Evolutionary conservation across 2,113 vertebrate species (phyloP).

Genomic region (Pelobates fuscus): DNA sequence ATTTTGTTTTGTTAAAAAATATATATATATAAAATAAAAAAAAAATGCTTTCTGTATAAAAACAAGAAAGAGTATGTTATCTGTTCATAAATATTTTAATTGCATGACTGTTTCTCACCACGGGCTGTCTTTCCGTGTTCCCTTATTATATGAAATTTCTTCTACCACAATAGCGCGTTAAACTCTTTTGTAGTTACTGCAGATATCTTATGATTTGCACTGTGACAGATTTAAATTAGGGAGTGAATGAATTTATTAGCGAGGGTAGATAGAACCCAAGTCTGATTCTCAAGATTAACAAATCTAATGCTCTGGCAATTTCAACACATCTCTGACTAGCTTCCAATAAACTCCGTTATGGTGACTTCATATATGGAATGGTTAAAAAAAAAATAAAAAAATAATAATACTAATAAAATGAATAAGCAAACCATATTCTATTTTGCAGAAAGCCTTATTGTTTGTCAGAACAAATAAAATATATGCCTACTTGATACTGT

Average conservation of each 20-base stretch:
- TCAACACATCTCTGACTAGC: slow-evolving; percentile 14
- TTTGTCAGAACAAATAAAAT: slow-evolving; percentile 60
- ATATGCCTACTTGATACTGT: slow-evolving; percentile 41
- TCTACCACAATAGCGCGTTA: neutral
- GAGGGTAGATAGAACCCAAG: neutral
- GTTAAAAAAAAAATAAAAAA: slow-evolving; percentile 57
- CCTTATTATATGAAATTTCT: slow-evolving; percentile 15
- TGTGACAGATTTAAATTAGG: slow-evolving; percentile 15
- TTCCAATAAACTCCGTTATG: slow-evolving; percentile 64
- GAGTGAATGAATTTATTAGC: slow-evolving; percentile 12
- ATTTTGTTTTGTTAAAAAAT: slow-evolving; percentile 3
- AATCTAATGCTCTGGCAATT: neutral
- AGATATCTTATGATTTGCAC: slow-evolving; percentile 8
- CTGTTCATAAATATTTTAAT: slow-evolving; percentile 48
- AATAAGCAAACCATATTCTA: slow-evolving; percentile 56
- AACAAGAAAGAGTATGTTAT: slow-evolving; percentile 19
- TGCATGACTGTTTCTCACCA: slow-evolving; percentile 16
- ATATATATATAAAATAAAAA: too few species aligned
- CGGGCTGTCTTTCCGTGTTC: slow-evolving; percentile 18
- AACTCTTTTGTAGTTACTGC: slow-evolving; percentile 4
- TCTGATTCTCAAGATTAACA: slow-evolving; percentile 1
- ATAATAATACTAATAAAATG: slow-evolving; percentile 9
- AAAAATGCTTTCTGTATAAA: slow-evolving; percentile 23
- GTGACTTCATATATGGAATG: slow-evolving; percentile 57
- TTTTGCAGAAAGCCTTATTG: slow-evolving; percentile 62